These are phyloP conservation scores for Cryptophagus acutangulus DNA, from an alignment of 2,888 invertebrate species.

Conservation along the genomic window DNA sequence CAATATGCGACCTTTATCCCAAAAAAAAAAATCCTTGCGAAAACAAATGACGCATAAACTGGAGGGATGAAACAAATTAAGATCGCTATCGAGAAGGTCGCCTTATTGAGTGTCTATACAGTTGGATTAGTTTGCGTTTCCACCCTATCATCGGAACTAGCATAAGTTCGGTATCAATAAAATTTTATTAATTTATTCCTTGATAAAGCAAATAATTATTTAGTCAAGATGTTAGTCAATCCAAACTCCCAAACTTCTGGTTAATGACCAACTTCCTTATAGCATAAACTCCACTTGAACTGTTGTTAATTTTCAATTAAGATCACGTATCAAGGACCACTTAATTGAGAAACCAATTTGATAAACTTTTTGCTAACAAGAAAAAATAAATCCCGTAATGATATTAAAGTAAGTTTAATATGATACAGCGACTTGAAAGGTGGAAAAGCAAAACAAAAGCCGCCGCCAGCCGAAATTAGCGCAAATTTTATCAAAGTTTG, in stretches of 20 bases:
- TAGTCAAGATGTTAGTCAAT: constrained; percentile 1
- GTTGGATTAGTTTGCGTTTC: constrained; percentile 27
- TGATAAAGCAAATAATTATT: background rate
- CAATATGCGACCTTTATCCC: too few species aligned
- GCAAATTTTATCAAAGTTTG: too few species aligned
- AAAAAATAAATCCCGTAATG: too few species aligned
- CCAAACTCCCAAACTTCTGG: background rate
- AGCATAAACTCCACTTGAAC: background rate
- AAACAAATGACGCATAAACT: constrained; percentile 29
- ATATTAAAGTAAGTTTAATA: too few species aligned
- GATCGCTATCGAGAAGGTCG: constrained; percentile 30
- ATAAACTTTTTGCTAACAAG: too few species aligned
- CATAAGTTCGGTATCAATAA: too few species aligned
- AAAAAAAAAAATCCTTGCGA: constrained; percentile 20
- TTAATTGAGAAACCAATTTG: background rate
- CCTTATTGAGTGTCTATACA: constrained; percentile 33
- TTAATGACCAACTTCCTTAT: background rate
- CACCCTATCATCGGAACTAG: constrained; percentile 20
- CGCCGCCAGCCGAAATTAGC: too few species aligned
- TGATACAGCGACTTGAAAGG: too few species aligned
- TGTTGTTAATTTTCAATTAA: constrained; percentile 1
- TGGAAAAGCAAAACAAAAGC: too few species aligned
- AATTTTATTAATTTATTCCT: too few species aligned
- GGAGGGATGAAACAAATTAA: constrained; percentile 35
- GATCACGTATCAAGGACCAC: background rate